Conservation (phyloP, 1,140 invertebrate species). For the Acromyrmex heyeri region DNA sequence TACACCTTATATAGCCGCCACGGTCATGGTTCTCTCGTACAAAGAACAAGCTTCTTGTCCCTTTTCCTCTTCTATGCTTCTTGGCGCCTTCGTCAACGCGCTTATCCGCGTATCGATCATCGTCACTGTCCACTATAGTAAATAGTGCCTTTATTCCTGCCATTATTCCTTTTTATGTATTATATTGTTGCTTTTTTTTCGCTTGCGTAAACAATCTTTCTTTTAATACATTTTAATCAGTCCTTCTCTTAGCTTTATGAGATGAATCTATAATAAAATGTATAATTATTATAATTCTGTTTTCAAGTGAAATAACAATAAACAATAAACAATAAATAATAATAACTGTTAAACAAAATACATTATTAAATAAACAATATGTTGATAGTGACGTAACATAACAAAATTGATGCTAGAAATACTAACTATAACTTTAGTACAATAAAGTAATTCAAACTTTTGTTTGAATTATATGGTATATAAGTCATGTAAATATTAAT, state of each 20-base stretch:
- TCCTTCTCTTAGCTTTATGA: not conserved
- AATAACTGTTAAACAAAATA: not conserved
- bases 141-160: constrained; percentile 37
- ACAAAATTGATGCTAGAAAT: not conserved
- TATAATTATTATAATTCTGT: not conserved
- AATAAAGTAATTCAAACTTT: not conserved
- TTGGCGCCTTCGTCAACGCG: constrained; percentile 56
- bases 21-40: constrained; percentile 67
- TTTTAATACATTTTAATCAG: constrained; percentile 20
- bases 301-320: not conserved
- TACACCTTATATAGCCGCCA: constrained; percentile 78
- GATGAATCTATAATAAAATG: not conserved
- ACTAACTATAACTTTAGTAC: not conserved
- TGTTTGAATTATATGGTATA: not conserved
- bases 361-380: not conserved
- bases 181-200: constrained; percentile 25
- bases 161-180: constrained; percentile 51
- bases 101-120: constrained; percentile 72
- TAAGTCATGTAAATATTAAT: not conserved
- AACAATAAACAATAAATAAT: too few species aligned
- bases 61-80: constrained; percentile 45
- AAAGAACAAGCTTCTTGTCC: constrained; percentile 70
- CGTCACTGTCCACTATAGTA: constrained; percentile 71
- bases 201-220: constrained; percentile 43
- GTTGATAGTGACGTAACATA: not conserved